Conservation (phyloP, 1,140 invertebrate species). For the Tyrophagus putrescentiae region DNA sequence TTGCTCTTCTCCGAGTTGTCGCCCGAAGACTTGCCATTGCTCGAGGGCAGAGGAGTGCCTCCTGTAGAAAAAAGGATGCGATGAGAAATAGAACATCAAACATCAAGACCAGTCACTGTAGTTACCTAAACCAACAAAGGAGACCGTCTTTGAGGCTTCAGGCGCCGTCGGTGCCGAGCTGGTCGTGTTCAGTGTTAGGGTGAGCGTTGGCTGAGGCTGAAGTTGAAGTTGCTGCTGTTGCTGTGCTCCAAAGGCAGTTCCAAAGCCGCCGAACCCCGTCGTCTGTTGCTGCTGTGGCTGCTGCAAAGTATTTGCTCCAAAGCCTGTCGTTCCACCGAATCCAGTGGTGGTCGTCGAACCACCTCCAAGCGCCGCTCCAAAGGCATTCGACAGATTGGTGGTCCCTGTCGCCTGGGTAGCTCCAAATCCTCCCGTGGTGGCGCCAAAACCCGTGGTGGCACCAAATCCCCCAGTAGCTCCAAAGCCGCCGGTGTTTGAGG, state of each 20-base stretch:
- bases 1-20: neutral
- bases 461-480: neutral
- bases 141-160: neutral
- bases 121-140: conserved; percentile 14
- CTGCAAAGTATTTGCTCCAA: neutral
- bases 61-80: neutral
- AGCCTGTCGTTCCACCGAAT: neutral
- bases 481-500: neutral
- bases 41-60: neutral
- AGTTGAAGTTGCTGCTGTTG: neutral
- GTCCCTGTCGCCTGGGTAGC: neutral
- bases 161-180: neutral
- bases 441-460: neutral
- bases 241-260: neutral
- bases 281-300: neutral
- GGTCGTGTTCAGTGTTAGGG: conserved; percentile 10
- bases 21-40: neutral
- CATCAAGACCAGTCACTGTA: neutral
- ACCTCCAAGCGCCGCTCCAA: too few species aligned
- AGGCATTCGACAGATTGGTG: too few species aligned
- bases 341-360: neutral
- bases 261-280: neutral
- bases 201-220: conserved; percentile 3
- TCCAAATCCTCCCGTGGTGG: neutral
- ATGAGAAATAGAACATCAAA: conserved; percentile 1